Percentiles rank a stretch among this genome's conserved stretches.
phyloP scores from a whole-genome alignment of 2,797 vertebrate species.

The Todus mexicanus region DNA sequence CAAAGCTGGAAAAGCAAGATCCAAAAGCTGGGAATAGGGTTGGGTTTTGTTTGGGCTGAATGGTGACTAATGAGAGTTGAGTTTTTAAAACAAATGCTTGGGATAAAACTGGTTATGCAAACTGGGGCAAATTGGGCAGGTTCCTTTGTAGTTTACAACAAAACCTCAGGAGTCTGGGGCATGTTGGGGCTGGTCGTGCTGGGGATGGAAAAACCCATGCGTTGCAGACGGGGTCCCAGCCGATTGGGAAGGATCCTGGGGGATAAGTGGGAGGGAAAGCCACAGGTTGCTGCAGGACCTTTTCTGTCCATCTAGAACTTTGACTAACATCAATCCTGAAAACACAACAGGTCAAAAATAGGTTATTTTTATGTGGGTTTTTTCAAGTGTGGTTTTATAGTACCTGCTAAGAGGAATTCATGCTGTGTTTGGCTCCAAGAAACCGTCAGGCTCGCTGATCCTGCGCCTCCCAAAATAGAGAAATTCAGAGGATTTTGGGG shows the following conservation, averaged over 20 bases:
- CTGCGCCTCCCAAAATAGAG: neutral
- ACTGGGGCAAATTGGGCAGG: slow-evolving; percentile 37
- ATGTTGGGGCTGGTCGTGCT: neutral
- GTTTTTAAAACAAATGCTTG: slow-evolving; percentile 41
- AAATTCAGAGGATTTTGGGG: neutral
- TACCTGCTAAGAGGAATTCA: neutral
- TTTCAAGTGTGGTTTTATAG: neutral
- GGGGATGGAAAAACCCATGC: neutral
- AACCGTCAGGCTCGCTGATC: neutral
- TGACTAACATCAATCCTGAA: neutral
- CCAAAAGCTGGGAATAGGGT: neutral
- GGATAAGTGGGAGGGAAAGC: neutral
- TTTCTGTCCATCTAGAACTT: neutral
- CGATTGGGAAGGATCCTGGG: fast-evolving
- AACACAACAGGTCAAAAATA: neutral
- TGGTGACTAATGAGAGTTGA: slow-evolving; percentile 32
- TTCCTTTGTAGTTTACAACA: slow-evolving; percentile 52
- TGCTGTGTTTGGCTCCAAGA: neutral
- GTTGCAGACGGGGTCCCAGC: neutral
- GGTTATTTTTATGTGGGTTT: neutral
- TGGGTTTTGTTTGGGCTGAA: slow-evolving; percentile 38
- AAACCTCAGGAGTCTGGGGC: slow-evolving; percentile 2
- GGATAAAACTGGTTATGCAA: slow-evolving; percentile 66
- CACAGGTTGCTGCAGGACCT: neutral
- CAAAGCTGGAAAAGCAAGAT: slow-evolving; percentile 41